Base-by-base conservation (phyloP, 1,140 invertebrate genomes). In the Aporrectodea caliginosa region DNA sequence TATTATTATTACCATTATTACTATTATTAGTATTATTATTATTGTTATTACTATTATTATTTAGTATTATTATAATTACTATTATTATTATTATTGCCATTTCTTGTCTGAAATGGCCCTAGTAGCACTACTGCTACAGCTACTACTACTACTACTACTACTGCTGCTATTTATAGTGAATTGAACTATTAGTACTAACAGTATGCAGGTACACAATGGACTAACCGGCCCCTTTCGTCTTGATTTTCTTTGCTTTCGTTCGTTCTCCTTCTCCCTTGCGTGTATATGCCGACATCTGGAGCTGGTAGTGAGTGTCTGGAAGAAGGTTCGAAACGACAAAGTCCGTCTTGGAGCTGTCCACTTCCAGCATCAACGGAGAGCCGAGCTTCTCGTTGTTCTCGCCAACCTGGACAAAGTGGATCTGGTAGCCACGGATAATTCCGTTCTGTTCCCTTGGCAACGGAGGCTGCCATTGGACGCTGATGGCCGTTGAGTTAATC, bases 401-500 rank as follows among this genome's bases (percentile, higher is more conserved):
- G 14, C 94, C 93, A 85, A 94, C 92, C 84, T 93, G 91, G 14
- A 94, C 91, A 91, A 97, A 96, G 86, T 97, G 94, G 75, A 99
- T 94, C 85, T 98, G 96, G 88, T 98, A 99, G 1, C 96, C 96
- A 35, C 95, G 91, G 82, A 98, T 98, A 75, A 98, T 93, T n/a
- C 97, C 97, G 88, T 98, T 96, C 79, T 94, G 92, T 83, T 98
- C 95, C 84, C 95, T 94, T 80, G 93, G 92, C 75, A 91, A 90
- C 0, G 97, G 97, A 0, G 94, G 93, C 85, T 94, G 93, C 97
- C 97, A 98, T 73, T 92, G 91, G 12, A 98, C 95, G 84, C 93
- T 92, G 82, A 98, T 93, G 2, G 95, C 92, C 0, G 96, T 98
- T 0, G 96, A 98, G 90, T 98, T 98, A 85, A 98, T 91, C 2